Evolutionary conservation across 2,888 invertebrate genomes (phyloP).

Genomic region (Rotaria sp.): DNA sequence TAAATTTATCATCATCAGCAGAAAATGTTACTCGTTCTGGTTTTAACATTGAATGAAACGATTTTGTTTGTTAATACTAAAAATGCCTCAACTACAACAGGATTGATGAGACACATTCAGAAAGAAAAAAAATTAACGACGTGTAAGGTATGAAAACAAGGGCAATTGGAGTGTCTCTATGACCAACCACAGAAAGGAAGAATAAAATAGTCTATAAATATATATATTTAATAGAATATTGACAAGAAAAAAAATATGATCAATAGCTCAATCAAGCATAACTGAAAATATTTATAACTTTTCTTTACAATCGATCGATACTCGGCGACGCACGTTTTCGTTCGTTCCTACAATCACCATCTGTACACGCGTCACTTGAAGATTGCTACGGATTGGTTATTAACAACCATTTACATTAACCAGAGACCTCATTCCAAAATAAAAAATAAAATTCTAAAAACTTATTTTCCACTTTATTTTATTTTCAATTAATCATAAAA

Average conservation of each 20-base stretch:
- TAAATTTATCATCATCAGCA: background rate
- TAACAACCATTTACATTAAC: background rate
- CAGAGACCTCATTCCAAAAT: background rate
- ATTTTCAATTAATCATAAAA: too few species aligned
- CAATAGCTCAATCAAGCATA: background rate
- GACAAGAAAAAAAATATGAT: background rate
- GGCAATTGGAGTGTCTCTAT: conserved; percentile 4
- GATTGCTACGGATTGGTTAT: background rate
- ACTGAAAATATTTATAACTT: background rate
- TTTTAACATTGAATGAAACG: background rate
- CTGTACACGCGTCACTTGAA: background rate
- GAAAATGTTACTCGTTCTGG: conserved; percentile 8
- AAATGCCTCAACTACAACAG: too few species aligned
- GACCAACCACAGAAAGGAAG: background rate
- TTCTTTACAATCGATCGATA: background rate
- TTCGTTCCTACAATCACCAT: background rate
- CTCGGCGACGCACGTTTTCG: background rate
- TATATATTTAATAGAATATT: too few species aligned
- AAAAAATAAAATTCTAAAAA: background rate
- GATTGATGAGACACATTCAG: too few species aligned
- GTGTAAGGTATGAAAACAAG: background rate
- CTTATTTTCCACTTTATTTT: background rate
- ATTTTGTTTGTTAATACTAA: too few species aligned
- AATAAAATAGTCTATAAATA: too few species aligned
- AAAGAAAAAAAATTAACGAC: background rate